These are phyloP conservation scores for Andrena haemorrhoa DNA, from an alignment of 2,888 invertebrate genomes.

Conservation along the genomic window DNA sequence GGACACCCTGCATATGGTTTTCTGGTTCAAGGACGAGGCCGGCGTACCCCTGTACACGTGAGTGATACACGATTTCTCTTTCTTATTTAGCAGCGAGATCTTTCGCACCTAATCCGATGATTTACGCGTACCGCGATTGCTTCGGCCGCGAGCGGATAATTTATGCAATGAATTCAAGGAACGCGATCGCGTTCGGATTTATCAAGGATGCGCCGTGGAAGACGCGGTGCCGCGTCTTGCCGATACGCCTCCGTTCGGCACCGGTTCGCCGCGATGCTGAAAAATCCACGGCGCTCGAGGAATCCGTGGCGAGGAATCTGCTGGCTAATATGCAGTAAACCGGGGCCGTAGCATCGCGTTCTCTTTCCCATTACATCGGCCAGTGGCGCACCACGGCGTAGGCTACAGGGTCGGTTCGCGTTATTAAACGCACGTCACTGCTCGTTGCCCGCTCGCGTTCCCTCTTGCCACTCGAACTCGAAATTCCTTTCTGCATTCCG, in stretches of 20 bases:
- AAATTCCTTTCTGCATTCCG: constrained; percentile 68
- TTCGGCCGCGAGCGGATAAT: neutral
- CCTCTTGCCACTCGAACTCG: constrained; percentile 44
- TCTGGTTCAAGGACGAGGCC: constrained; percentile 95
- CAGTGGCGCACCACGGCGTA: constrained; percentile 23
- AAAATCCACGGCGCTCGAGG: constrained; percentile 48
- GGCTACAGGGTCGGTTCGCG: constrained; percentile 48
- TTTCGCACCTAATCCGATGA: neutral
- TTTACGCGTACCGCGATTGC: neutral
- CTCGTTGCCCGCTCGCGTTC: constrained; percentile 36
- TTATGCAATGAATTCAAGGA: neutral
- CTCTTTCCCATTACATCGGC: constrained; percentile 52
- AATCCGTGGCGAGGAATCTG: constrained; percentile 59
- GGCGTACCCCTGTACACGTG: constrained; percentile 96
- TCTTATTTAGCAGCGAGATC: neutral
- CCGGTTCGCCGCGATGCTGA: constrained; percentile 2
- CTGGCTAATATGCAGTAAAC: constrained; percentile 71
- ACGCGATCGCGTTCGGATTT: constrained; percentile 5
- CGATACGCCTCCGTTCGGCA: neutral
- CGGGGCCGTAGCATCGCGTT: constrained; percentile 14
- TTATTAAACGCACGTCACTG: constrained; percentile 75
- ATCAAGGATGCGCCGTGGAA: neutral
- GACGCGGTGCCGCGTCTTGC: neutral
- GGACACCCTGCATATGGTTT: constrained; percentile 96
- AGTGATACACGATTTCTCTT: constrained; percentile 74